Base-by-base conservation (phyloP, 2,113 vertebrate genomes). In the Spilogale gracilis region DNA sequence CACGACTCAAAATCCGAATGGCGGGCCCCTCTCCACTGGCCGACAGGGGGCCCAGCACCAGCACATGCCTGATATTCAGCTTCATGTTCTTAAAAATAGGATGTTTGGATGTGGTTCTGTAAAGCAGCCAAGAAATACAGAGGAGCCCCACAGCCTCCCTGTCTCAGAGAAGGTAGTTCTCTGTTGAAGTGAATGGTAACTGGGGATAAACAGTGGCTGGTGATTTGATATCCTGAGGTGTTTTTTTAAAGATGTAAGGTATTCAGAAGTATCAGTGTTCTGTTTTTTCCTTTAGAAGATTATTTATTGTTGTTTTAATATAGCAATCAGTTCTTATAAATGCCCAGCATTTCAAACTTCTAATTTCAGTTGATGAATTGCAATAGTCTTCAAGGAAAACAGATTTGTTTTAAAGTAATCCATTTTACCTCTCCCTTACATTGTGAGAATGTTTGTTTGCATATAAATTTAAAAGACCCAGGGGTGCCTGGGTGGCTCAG, bases 91-190 rank as follows among this genome's bases (percentile, higher is more conserved):
- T 12, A 98, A 97, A 67, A 86, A 96, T 32, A 78, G 56, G 45
- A 52, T 96, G 94, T 95, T 94, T 95, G 97, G 87, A 71, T 80
- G 38, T 0, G 13, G 94, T 56, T 85, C 87, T 21, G 3, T 52
- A 74, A 87, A 94, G 74, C 85, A 95, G 20, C 85, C 89, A 30
- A 85, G 91, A 79, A 90, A 92, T 25, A 83, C 1, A 14, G 93
- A 97, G 18, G 88, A 97, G 10, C 60, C 98, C 54, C 63, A 89
- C 60, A 97, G 50, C 14, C 6, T 94, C 20, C 80, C 84, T 91
- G 54, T 93, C 5, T 74, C 93, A 54, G 86, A 97, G 79, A 98
- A 98, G 98, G 99, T 99, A 97, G 95, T 83, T 78, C 3, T 54
- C 0, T 54, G 38, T 71, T 74, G 48, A 69, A 1, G 21, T 52